Conservation (phyloP, 2,113 vertebrate species). For the Phyllostomus hastatus region DNA sequence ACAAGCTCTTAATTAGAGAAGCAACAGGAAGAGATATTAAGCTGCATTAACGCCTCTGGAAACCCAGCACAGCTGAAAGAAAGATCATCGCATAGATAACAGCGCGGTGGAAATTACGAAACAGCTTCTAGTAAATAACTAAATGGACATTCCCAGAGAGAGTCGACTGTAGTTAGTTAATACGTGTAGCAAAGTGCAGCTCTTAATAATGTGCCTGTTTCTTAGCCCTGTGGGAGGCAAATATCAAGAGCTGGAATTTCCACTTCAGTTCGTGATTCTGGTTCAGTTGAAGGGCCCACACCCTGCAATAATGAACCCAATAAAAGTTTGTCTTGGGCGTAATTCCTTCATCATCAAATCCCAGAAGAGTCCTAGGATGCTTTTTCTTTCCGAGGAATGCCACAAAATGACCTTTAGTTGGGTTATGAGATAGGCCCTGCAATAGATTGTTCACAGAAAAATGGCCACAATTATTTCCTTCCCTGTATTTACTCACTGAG, state of each 20-base stretch:
- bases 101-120: constrained; percentile 56
- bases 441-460: background rate
- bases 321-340: background rate
- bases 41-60: constrained; percentile 70
- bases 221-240: background rate
- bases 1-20: constrained; percentile 73
- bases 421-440: background rate
- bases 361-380: background rate
- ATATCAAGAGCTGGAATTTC: constrained; percentile 13
- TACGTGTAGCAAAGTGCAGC: constrained; percentile 49
- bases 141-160: constrained; percentile 61
- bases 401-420: background rate
- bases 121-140: constrained; percentile 60
- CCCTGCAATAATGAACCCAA: background rate
- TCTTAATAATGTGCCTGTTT: constrained; percentile 23
- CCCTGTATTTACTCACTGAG: background rate
- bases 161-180: constrained; percentile 60
- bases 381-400: background rate
- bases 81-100: constrained; percentile 61
- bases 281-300: background rate
- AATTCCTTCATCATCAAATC: background rate
- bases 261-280: background rate
- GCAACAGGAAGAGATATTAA: constrained; percentile 71
- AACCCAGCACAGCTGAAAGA: constrained; percentile 70
- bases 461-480: background rate